Evolutionary conservation across 2,797 vertebrate genomes (phyloP).

Genomic region (Fistularia tabacaria): DNA sequence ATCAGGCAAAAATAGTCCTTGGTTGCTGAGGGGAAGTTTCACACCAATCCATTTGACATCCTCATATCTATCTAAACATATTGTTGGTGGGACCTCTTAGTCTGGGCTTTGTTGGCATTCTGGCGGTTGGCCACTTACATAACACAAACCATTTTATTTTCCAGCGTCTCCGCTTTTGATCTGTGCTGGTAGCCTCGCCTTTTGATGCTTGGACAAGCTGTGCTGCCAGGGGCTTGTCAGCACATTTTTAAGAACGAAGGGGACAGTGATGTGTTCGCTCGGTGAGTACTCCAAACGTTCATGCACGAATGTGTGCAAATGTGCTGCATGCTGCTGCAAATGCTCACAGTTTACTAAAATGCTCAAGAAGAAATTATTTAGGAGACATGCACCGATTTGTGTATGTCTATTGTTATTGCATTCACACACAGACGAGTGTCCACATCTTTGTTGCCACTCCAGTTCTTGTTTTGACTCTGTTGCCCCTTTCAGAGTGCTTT

Average conservation of each 20-base stretch:
- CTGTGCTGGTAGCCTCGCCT: slow-evolving; percentile 48
- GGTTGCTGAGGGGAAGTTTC: slow-evolving; percentile 2
- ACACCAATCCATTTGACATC: slow-evolving; percentile 34
- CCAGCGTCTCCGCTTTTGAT: slow-evolving; percentile 51
- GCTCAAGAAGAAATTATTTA: no score
- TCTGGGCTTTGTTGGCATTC: slow-evolving; percentile 48
- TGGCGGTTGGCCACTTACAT: slow-evolving; percentile 42
- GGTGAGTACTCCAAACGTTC: slow-evolving; percentile 46
- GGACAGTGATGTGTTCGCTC: slow-evolving; percentile 39
- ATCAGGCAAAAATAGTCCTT: slow-evolving; percentile 1
- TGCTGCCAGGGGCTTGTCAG: slow-evolving; percentile 53
- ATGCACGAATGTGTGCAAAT: neutral
- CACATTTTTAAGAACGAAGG: slow-evolving; percentile 31
- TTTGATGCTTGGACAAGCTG: slow-evolving; percentile 45
- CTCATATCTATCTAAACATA: slow-evolving; percentile 57
- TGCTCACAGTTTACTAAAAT: no score
- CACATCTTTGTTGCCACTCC: slow-evolving; percentile 28
- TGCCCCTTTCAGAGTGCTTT: slow-evolving; percentile 61
- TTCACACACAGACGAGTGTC: neutral
- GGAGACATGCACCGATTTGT: no score
- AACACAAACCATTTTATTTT: slow-evolving; percentile 57
- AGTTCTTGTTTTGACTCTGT: slow-evolving; percentile 55
- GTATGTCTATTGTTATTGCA: neutral
- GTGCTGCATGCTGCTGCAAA: no score
- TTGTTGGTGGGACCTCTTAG: slow-evolving; percentile 48